These are phyloP conservation scores for Drosophila pachea DNA, from an alignment of 1,140 invertebrate species.

Conservation along the genomic window DNA sequence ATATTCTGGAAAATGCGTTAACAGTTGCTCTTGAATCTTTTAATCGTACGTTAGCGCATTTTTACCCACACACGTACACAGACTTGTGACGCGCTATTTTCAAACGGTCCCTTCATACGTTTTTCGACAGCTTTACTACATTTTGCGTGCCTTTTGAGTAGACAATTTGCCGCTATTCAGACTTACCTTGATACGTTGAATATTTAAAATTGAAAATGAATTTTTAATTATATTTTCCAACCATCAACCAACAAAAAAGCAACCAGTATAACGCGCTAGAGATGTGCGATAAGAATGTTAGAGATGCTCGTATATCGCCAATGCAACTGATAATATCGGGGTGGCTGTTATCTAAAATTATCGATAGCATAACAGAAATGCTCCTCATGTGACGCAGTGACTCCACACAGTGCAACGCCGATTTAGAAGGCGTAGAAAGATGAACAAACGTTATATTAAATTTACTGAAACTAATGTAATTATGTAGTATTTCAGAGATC, in stretches of 20 bases:
- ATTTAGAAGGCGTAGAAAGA: too few species aligned
- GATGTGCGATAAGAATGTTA: constrained; percentile 35
- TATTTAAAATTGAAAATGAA: constrained; percentile 65
- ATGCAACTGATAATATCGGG: constrained; percentile 25
- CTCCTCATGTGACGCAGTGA: constrained; percentile 8
- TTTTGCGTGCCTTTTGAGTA: constrained; percentile 1
- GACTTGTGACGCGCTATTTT: constrained; percentile 62
- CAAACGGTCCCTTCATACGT: constrained; percentile 37
- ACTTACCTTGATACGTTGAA: constrained; percentile 59
- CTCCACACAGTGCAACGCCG: constrained; percentile 3
- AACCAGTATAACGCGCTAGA: constrained; percentile 38
- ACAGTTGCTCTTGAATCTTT: constrained; percentile 30
- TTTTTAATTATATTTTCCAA: constrained; percentile 72
- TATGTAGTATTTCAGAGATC: background rate
- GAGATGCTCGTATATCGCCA: constrained; percentile 16
- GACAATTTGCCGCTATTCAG: constrained; percentile 36
- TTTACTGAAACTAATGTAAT: too few species aligned
- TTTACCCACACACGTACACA: constrained; percentile 27
- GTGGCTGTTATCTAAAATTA: constrained; percentile 30
- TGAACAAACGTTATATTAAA: background rate
- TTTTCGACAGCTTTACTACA: constrained; percentile 24
- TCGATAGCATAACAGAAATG: constrained; percentile 23
- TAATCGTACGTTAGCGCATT: constrained; percentile 43
- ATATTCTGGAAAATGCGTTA: constrained; percentile 30
- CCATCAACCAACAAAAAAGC: constrained; percentile 51